Conservation (phyloP, 2,797 vertebrate genomes). For the Numenius phaeopus region DNA sequence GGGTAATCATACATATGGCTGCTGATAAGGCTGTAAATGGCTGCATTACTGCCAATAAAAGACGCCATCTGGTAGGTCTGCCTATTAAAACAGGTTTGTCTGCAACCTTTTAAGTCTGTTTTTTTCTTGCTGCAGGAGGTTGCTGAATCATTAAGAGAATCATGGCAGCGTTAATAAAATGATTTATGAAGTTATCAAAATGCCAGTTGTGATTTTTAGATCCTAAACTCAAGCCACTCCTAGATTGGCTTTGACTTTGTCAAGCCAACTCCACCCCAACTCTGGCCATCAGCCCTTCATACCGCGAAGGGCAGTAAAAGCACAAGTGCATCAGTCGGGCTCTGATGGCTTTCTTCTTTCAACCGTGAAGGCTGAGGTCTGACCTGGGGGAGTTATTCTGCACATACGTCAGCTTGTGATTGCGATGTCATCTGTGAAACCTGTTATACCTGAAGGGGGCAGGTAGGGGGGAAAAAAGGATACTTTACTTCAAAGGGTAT, state of each 20-base stretch:
- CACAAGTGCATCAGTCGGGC: rapidly evolving
- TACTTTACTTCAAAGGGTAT: neutral
- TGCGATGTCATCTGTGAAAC: neutral
- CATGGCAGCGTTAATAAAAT: neutral
- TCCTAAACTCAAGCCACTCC: neutral
- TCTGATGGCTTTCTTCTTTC: neutral
- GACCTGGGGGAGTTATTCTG: neutral
- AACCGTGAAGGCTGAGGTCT: neutral
- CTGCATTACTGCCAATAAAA: neutral
- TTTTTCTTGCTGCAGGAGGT: neutral
- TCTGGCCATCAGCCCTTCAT: neutral
- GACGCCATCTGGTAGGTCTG: neutral
- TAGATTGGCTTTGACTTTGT: neutral
- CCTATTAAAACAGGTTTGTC: neutral
- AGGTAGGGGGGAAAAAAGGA: rapidly evolving
- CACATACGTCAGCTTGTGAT: neutral
- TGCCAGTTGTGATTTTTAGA: neutral
- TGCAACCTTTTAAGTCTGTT: neutral
- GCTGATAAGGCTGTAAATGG: conserved; percentile 22
- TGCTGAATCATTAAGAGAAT: neutral
- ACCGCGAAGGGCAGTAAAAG: neutral
- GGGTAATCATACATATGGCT: neutral
- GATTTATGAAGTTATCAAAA: neutral
- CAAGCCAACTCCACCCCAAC: neutral
- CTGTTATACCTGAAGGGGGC: neutral